phyloP scores from a whole-genome alignment of 1,140 invertebrate species.

The Psilanteris sp. region DNA sequence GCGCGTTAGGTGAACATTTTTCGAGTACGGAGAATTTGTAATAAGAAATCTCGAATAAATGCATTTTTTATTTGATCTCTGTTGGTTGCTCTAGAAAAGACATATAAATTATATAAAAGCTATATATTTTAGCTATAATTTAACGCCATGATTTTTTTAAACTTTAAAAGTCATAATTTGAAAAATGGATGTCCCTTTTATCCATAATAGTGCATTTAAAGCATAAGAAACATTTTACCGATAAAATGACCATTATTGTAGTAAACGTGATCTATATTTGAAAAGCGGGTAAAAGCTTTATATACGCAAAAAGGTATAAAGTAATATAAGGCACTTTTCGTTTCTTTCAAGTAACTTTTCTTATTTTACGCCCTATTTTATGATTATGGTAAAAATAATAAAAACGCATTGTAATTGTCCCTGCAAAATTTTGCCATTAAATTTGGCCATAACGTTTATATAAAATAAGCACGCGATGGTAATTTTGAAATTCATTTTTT shows the following conservation, averaged over 20 bases:
- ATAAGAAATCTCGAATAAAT: no score
- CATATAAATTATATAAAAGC: no score
- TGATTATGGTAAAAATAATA: constrained; percentile 9
- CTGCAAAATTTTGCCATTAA: constrained; percentile 3
- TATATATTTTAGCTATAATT: no score
- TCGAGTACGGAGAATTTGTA: no score
- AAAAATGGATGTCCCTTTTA: no score
- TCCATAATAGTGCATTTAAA: no score
- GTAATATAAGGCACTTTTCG: constrained; percentile 31
- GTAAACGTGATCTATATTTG: constrained; percentile 21
- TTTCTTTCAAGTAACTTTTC: constrained; percentile 24
- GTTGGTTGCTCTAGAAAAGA: no score
- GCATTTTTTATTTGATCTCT: no score
- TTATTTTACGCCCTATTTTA: constrained; percentile 24
- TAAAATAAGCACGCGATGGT: not conserved
- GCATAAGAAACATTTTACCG: constrained; percentile 1
- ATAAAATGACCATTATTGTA: constrained; percentile 5
- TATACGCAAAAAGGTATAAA: constrained; percentile 3
- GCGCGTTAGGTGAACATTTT: no score
- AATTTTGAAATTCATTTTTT: constrained; percentile 1
- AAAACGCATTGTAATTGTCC: constrained; percentile 3
- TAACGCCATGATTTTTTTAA: no score
- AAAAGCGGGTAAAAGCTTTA: constrained; percentile 30
- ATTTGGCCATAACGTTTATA: no score
- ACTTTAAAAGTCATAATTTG: no score